A percentile compares a stretch with the other conserved stretches of the same genome.
phyloP scores from a whole-genome alignment of 1,140 invertebrate genomes.

The Lucilia cuprina region DNA sequence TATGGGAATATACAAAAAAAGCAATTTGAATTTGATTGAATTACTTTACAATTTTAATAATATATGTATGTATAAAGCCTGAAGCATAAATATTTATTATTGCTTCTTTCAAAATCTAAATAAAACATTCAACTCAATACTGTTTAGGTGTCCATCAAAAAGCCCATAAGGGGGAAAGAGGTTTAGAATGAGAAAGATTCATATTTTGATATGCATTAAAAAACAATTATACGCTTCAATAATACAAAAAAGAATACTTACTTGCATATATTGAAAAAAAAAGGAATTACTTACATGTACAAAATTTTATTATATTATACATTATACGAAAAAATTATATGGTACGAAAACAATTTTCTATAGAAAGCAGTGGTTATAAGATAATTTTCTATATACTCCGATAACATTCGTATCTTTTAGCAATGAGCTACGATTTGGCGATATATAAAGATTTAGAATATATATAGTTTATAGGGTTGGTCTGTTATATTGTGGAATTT shows the following conservation, averaged over 20 bases:
- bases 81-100: background rate
- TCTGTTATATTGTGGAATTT: no score
- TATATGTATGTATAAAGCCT: background rate
- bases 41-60: background rate
- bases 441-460: background rate
- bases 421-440: no score
- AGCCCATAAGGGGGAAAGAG: background rate
- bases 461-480: no score
- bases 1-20: no score
- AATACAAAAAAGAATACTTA: background rate
- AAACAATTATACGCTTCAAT: background rate
- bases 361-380: no score
- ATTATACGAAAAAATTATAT: no score
- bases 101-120: no score
- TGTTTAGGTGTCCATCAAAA: background rate
- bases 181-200: background rate
- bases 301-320: no score
- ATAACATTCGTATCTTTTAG: no score
- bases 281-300: background rate
- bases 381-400: no score
- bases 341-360: no score
- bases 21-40: conserved; percentile 1
- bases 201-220: background rate
- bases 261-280: background rate
- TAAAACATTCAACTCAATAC: no score